phyloP scores from a whole-genome alignment of 2,888 invertebrate genomes.

The Mesochorus sp. region DNA sequence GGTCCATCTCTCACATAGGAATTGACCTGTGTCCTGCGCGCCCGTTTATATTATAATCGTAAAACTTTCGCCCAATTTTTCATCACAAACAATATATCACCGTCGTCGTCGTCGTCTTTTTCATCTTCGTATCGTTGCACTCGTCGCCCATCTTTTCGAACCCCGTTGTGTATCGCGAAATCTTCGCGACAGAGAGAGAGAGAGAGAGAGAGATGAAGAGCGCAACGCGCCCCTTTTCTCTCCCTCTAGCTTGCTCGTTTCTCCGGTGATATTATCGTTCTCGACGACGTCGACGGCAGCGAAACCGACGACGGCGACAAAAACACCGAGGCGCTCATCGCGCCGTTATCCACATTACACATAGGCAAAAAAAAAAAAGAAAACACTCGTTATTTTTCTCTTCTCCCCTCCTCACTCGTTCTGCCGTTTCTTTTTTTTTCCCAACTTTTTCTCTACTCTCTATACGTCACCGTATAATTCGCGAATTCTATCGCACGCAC shows the following conservation, averaged over 20 bases:
- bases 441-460: too few species aligned
- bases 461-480: slow-evolving; percentile 49
- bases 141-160: too few species aligned
- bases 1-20: slow-evolving; percentile 68
- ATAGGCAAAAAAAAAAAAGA: too few species aligned
- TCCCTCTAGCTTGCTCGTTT: slow-evolving; percentile 57
- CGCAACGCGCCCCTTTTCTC: slow-evolving; percentile 51
- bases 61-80: not conserved
- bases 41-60: not conserved
- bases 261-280: slow-evolving; percentile 52
- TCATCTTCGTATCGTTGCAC: too few species aligned
- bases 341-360: slow-evolving; percentile 56
- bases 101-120: too few species aligned
- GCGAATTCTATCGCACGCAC: slow-evolving; percentile 24
- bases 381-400: slow-evolving; percentile 10
- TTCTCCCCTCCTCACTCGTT: slow-evolving; percentile 10
- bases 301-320: slow-evolving; percentile 49
- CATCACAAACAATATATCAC: too few species aligned
- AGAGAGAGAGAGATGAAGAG: slow-evolving; percentile 54
- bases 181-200: slow-evolving; percentile 19
- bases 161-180: too few species aligned
- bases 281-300: slow-evolving; percentile 56
- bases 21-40: slow-evolving; percentile 54
- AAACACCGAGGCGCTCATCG: slow-evolving; percentile 48
- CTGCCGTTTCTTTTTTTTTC: too few species aligned